Evolutionary conservation across 2,113 vertebrate species (phyloP), one percentile per base, ranked within the genome.

Genomic region (Mandrillus leucophaeus): DNA sequence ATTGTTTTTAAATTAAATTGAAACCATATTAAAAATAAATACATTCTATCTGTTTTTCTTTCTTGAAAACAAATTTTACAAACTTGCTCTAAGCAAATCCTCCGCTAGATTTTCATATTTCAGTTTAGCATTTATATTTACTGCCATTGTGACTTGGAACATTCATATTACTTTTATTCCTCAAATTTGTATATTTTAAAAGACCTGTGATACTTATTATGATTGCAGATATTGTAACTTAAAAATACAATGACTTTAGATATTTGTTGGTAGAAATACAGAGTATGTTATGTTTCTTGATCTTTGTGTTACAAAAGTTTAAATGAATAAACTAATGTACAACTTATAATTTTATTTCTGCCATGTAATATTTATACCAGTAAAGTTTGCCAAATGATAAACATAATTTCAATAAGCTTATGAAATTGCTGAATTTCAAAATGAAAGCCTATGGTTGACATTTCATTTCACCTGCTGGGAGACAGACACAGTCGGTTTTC

Each of bases 341-440:
- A 93, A 88, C 52, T 45, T 57, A 80, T 61, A 88, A 82, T 72
- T 92, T 80, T 57, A 45, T 86, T 86, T 72, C 35, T 82, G 38
- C 75, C 80, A 78, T 57, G 32, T 40, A 93, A 88, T 68, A 90
- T 70, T 83, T 78, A 96, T 55, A 43, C 25, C 73, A 96, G 55
- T 35, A 87, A 92, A 66, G 18, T 95, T 97, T 89, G 93, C 66
- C 89, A 97, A 64, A 92, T 79, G 75, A 95, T 73, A 55, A 96
- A 73, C 30, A 61, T 78, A 72, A 91, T 88, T 93, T 97, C n/a
- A 95, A 40, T 50, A 66, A 57, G 72, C 57, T 84, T 81, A 84
- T 85, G 76, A 73, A 96, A 95, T 20, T 88, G 20, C 55, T 95
- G 50, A 25, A 83, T 93, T 95, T 95, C 88, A 88, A 96, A 87